Conservation (phyloP, 2,113 vertebrate genomes). For the Collichthys lucidus region DNA sequence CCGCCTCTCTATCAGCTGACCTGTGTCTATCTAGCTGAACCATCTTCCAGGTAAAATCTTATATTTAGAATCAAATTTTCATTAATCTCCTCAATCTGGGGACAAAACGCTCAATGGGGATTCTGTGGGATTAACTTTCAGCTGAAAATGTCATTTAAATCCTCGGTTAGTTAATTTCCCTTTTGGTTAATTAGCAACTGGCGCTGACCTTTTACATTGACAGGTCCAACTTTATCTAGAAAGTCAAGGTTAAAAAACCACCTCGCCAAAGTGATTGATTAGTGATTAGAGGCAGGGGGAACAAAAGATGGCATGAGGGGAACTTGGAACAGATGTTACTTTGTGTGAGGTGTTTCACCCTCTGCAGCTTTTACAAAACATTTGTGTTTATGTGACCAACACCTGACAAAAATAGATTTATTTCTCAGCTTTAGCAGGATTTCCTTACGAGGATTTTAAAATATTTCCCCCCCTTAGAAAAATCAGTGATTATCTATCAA, state of each 20-base stretch:
- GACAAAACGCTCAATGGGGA: slow-evolving; percentile 62
- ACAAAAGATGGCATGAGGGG: slow-evolving; percentile 14
- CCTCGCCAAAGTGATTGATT: slow-evolving; percentile 81
- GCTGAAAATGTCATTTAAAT: slow-evolving; percentile 85
- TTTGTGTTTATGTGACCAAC: background rate
- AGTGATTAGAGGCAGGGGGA: slow-evolving; percentile 71
- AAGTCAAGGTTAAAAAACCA: slow-evolving; percentile 85
- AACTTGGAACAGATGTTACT: slow-evolving; percentile 43
- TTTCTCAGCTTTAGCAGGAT: background rate
- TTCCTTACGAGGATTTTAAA: background rate
- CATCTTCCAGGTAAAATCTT: slow-evolving; percentile 55
- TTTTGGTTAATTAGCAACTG: slow-evolving; percentile 89
- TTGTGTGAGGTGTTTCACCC: slow-evolving; percentile 34
- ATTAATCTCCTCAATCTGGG: slow-evolving; percentile 64
- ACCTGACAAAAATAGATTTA: background rate
- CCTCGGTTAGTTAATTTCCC: slow-evolving; percentile 86
- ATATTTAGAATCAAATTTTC: slow-evolving; percentile 66
- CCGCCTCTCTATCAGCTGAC: slow-evolving; percentile 34
- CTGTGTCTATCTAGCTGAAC: slow-evolving; percentile 31
- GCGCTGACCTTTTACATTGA: slow-evolving; percentile 84
- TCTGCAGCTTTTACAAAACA: slow-evolving; percentile 15
- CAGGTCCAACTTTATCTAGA: slow-evolving; percentile 86
- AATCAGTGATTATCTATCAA: background rate
- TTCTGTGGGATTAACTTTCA: slow-evolving; percentile 71
- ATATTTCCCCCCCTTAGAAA: background rate